Evolutionary conservation across 2,888 invertebrate species (phyloP).

Genomic region (Andrena fulva): DNA sequence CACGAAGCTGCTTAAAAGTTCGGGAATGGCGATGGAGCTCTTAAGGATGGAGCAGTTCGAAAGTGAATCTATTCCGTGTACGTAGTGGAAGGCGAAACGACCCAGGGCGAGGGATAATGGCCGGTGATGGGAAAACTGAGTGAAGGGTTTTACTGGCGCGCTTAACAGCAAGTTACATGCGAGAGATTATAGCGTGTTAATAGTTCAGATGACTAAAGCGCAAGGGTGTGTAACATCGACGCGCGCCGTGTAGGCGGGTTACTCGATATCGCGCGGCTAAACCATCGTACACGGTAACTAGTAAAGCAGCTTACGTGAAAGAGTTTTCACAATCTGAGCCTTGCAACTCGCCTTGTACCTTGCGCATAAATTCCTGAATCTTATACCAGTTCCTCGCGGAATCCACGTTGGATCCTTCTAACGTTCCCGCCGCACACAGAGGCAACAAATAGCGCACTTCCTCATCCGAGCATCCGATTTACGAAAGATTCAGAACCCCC

Average conservation of each 20-base stretch:
- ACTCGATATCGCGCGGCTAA: not conserved
- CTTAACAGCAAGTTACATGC: constrained; percentile 52
- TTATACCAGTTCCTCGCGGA: not conserved
- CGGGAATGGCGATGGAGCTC: constrained; percentile 26
- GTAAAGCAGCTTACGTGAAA: not conserved
- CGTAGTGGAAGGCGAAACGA: constrained; percentile 12
- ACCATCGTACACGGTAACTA: not conserved
- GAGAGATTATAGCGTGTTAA: constrained; percentile 58
- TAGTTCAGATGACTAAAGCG: constrained; percentile 41
- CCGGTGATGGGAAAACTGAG: constrained; percentile 50
- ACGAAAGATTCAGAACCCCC: too few relatives aligned
- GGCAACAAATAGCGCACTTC: too few relatives aligned
- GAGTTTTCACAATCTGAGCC: constrained; percentile 24
- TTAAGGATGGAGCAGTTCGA: constrained; percentile 6
- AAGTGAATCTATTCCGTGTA: constrained; percentile 39
- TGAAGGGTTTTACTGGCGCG: constrained; percentile 44
- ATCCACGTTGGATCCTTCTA: not conserved
- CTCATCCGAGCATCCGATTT: too few relatives aligned
- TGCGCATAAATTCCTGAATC: not conserved
- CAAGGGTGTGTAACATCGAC: constrained; percentile 24
- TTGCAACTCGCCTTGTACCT: not conserved
- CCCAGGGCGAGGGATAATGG: constrained; percentile 41
- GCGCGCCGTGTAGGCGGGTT: constrained; percentile 14
- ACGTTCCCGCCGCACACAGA: not conserved
- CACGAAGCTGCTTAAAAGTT: constrained; percentile 13